Evolutionary conservation across 1,140 invertebrate species (phyloP).

Genomic region (Nebria ingens): DNA sequence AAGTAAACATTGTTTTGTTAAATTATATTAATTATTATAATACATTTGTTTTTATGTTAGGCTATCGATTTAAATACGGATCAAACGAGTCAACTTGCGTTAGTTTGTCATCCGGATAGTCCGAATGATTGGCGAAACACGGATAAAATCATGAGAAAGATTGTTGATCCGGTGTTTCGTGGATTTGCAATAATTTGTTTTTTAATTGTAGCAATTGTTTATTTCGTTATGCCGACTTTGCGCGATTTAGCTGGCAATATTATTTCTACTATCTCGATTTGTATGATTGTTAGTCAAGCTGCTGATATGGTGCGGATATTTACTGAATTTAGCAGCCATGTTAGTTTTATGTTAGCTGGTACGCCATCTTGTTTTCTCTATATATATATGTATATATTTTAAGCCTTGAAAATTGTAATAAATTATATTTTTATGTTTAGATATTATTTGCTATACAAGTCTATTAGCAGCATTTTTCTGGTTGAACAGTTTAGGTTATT

Average conservation of each 20-base stretch:
- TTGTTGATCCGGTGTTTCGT: conserved; percentile 65
- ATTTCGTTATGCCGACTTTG: conserved; percentile 72
- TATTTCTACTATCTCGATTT: conserved; percentile 65
- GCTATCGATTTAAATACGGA: conserved; percentile 18
- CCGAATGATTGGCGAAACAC: conserved; percentile 55
- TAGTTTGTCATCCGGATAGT: conserved; percentile 61
- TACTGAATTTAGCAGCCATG: conserved; percentile 64
- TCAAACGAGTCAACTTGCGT: conserved; percentile 49
- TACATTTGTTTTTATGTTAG: conserved; percentile 16
- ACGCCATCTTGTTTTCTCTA: conserved; percentile 20
- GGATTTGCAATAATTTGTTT: conserved; percentile 58
- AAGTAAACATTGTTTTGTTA: conserved; percentile 37
- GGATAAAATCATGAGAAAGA: conserved; percentile 58
- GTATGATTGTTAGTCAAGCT: conserved; percentile 62
- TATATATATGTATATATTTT: no score
- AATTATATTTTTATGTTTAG: conserved; percentile 40
- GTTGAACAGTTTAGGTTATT: conserved; percentile 73
- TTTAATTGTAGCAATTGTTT: conserved; percentile 64
- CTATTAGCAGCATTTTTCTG: conserved; percentile 71
- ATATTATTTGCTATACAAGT: conserved; percentile 61
- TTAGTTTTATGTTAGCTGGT: conserved; percentile 69
- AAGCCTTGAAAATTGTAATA: neutral
- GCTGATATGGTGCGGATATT: conserved; percentile 67
- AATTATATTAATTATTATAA: neutral
- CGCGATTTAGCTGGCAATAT: conserved; percentile 74